A percentile compares a stretch with the other conserved stretches of the same genome.
These are phyloP conservation scores for Melanargia galathea DNA, from an alignment of 2,888 invertebrate genomes.

Conservation along the genomic window DNA sequence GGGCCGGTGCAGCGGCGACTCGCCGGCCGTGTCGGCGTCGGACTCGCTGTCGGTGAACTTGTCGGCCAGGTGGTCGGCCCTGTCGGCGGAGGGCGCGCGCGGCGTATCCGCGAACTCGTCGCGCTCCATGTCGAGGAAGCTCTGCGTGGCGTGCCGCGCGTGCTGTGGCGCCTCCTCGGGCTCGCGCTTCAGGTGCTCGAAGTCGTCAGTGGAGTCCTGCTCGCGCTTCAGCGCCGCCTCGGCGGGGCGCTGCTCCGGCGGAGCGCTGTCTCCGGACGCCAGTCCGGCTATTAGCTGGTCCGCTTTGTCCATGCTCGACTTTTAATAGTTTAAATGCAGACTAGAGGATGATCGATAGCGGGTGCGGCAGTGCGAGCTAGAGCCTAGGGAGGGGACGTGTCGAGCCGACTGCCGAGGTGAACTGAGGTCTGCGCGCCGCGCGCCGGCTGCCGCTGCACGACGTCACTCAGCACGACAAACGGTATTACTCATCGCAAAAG, in stretches of 20 bases:
- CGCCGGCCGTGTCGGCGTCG: constrained; percentile 76
- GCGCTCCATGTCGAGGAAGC: constrained; percentile 77
- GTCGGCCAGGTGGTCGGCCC: constrained; percentile 73
- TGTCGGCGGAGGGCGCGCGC: constrained; percentile 63
- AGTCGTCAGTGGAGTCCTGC: constrained; percentile 87
- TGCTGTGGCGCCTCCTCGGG: constrained; percentile 62
- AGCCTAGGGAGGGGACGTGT: constrained; percentile 51
- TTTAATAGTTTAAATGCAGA: constrained; percentile 45
- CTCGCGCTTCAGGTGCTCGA: constrained; percentile 84
- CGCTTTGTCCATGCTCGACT: constrained; percentile 58
- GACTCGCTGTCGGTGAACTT: constrained; percentile 83
- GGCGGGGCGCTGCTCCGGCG: constrained; percentile 44
- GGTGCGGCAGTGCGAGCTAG: constrained; percentile 57
- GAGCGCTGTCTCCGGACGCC: constrained; percentile 62
- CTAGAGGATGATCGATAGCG: constrained; percentile 58
- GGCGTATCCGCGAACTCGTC: constrained; percentile 68
- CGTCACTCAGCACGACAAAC: constrained; percentile 75
- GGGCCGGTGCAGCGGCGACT: constrained; percentile 71
- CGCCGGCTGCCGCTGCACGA: constrained; percentile 60
- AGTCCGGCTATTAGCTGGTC: constrained; percentile 65
- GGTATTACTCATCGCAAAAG: constrained; percentile 73
- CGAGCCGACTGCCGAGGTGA: constrained; percentile 58
- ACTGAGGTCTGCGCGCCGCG: constrained; percentile 47
- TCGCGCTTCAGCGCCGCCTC: constrained; percentile 78
- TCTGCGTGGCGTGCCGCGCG: constrained; percentile 62